phyloP scores from a whole-genome alignment of 2,797 vertebrate species.

The Poeciliopsis presidionis region DNA sequence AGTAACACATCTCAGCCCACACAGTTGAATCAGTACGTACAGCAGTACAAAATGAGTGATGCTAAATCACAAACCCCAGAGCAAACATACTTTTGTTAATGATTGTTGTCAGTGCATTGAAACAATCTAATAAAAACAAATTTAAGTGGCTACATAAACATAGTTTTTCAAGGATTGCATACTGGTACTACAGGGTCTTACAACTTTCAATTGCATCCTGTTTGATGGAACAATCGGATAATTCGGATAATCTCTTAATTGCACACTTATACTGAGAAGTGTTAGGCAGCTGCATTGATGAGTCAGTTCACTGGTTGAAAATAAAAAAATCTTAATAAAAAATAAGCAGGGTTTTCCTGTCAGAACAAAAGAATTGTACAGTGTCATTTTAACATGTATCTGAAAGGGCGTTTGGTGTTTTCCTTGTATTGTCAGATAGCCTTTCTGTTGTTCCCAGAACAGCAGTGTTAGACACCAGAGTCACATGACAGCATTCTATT shows the following conservation, averaged over 20 bases:
- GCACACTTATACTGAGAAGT: constrained; percentile 16
- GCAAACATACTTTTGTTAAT: constrained; percentile 1
- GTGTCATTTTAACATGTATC: constrained; percentile 85
- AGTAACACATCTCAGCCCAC: constrained; percentile 21
- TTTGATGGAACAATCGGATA: constrained; percentile 53
- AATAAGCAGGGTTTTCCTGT: constrained; percentile 62
- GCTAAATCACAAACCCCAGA: not conserved
- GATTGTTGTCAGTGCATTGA: constrained; percentile 10
- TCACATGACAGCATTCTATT: constrained; percentile 85
- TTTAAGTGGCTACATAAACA: not conserved
- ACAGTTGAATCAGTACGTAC: not conserved
- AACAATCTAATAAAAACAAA: constrained; percentile 6
- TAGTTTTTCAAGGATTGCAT: constrained; percentile 32
- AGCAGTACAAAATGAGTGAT: not conserved
- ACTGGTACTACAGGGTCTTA: constrained; percentile 73
- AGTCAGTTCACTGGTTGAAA: constrained; percentile 72
- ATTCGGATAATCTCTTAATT: constrained; percentile 27
- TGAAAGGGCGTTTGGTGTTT: constrained; percentile 84
- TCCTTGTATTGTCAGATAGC: constrained; percentile 83
- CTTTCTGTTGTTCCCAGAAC: constrained; percentile 80
- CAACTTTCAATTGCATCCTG: constrained; percentile 47
- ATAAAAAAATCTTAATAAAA: constrained; percentile 49
- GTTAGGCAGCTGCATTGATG: constrained; percentile 83
- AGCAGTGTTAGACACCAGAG: constrained; percentile 82
- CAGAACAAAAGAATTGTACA: constrained; percentile 78